phyloP scores from a whole-genome alignment of 2,888 invertebrate species.

The Lomographa bimaculata region DNA sequence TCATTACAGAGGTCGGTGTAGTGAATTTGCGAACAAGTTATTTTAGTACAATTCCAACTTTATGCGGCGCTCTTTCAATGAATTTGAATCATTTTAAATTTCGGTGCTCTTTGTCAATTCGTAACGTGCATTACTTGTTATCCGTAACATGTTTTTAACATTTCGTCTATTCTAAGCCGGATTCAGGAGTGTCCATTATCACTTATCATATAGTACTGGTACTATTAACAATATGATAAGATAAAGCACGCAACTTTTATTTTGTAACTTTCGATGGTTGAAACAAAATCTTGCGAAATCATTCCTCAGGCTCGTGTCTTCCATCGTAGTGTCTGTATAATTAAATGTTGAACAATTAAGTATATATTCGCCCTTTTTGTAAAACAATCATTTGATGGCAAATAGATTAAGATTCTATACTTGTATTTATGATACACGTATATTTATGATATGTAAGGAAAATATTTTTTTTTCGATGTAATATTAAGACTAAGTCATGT shows the following conservation, averaged over 20 bases:
- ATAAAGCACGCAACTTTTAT: slow-evolving; percentile 22
- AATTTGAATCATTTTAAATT: slow-evolving; percentile 14
- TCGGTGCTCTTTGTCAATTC: slow-evolving; percentile 5
- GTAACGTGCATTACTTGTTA: neutral
- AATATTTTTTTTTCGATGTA: too few relatives aligned
- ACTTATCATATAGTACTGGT: slow-evolving; percentile 20
- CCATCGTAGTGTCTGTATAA: too few relatives aligned
- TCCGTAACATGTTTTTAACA: slow-evolving; percentile 13
- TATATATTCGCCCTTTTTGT: too few relatives aligned
- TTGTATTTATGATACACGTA: too few relatives aligned
- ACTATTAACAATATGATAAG: slow-evolving; percentile 26
- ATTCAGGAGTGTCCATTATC: slow-evolving; percentile 30
- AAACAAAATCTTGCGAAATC: too few relatives aligned
- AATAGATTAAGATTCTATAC: too few relatives aligned
- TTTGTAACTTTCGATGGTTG: slow-evolving; percentile 24
- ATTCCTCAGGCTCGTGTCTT: too few relatives aligned
- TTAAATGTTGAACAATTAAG: too few relatives aligned
- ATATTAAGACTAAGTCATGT: too few relatives aligned
- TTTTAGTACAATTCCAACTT: slow-evolving; percentile 9
- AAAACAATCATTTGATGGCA: too few relatives aligned
- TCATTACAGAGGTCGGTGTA: slow-evolving; percentile 16
- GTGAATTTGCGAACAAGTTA: slow-evolving; percentile 14
- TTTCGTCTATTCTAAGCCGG: slow-evolving; percentile 16
- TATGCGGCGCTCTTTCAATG: slow-evolving; percentile 9
- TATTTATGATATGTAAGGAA: too few relatives aligned